Conservation (phyloP, 2,113 vertebrate genomes). For the Camarhynchus parvulus region DNA sequence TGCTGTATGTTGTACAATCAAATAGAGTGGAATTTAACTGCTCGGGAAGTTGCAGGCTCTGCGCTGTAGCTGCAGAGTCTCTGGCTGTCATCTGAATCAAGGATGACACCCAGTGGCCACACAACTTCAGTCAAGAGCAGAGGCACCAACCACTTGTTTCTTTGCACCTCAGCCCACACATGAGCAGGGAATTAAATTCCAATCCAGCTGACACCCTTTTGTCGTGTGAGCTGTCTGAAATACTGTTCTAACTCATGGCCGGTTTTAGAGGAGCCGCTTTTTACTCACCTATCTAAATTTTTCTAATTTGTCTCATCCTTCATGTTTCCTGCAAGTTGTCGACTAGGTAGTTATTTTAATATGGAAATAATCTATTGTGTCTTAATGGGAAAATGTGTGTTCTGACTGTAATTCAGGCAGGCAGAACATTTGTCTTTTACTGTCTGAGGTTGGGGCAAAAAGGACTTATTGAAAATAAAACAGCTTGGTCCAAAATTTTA, state of each 20-base stretch:
- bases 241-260: neutral
- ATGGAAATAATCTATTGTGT: neutral
- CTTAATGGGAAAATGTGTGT: neutral
- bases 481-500: accelerated
- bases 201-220: neutral
- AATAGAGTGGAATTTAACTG: slow-evolving; percentile 62
- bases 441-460: neutral
- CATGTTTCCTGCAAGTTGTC: neutral
- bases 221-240: neutral
- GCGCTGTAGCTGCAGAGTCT: neutral
- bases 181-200: neutral
- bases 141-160: neutral
- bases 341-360: slow-evolving; percentile 4
- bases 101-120: slow-evolving; percentile 80
- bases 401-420: slow-evolving; percentile 16
- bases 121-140: slow-evolving; percentile 10
- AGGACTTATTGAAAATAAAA: neutral
- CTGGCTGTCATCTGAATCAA: slow-evolving; percentile 62
- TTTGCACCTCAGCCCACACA: neutral
- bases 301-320: neutral
- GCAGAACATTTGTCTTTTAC: neutral
- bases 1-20: slow-evolving; percentile 63
- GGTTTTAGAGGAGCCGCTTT: neutral
- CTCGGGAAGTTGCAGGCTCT: neutral
- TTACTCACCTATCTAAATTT: neutral